A percentile compares a stretch with the other conserved stretches of the same genome.
These are phyloP conservation scores for Physeter macrocephalus DNA, from an alignment of 2,113 vertebrate species.

Conservation along the genomic window DNA sequence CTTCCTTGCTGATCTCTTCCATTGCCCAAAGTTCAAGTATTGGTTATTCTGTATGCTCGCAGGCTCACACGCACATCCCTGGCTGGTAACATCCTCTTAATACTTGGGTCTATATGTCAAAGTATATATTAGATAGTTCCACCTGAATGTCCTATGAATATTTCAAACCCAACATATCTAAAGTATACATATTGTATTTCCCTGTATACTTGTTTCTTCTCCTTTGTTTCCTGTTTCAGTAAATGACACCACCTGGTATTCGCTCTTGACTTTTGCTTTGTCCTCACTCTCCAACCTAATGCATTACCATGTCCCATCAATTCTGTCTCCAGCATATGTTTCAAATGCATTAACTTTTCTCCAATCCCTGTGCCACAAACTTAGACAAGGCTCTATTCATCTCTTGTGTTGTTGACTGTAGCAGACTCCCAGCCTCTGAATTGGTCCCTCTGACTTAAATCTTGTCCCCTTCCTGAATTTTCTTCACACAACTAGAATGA, in stretches of 20 bases:
- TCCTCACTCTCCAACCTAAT: background rate
- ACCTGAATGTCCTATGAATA: background rate
- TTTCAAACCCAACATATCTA: background rate
- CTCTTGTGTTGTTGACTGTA: background rate
- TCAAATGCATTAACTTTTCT: background rate
- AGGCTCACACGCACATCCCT: background rate
- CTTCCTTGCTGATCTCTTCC: background rate
- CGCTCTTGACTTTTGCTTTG: background rate
- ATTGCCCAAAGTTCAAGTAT: background rate
- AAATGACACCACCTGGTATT: background rate
- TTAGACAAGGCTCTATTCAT: background rate
- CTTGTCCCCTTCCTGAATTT: background rate
- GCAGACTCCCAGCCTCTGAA: background rate
- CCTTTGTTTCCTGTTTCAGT: background rate
- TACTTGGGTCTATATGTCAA: background rate
- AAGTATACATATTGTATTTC: background rate
- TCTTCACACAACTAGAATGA: background rate
- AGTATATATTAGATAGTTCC: background rate
- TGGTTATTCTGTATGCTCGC: background rate
- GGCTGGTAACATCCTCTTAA: background rate
- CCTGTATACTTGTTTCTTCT: background rate
- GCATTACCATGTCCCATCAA: background rate
- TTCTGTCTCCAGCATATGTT: background rate
- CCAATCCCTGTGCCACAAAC: background rate
- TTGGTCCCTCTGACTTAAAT: background rate